Conservation (phyloP, 1,140 invertebrate genomes). For the Nymphalis io region DNA sequence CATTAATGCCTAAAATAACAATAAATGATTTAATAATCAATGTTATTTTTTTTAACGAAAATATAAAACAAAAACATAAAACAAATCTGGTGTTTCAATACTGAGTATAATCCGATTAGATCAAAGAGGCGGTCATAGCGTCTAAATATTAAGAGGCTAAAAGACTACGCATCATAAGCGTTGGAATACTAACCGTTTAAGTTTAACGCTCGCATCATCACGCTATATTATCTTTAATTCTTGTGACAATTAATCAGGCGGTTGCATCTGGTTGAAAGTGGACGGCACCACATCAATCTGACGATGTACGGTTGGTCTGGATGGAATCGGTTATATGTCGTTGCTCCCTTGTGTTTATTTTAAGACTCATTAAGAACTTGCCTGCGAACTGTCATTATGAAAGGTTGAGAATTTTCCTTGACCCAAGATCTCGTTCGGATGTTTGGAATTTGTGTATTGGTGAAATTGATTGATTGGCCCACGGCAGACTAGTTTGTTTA, state of each 20-base stretch:
- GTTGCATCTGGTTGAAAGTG: constrained; percentile 42
- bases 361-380: constrained; percentile 22
- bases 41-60: no score
- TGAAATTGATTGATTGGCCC: no score
- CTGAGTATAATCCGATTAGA: no score
- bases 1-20: no score
- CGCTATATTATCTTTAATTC: constrained; percentile 52
- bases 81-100: no score
- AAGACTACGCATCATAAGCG: background rate
- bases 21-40: no score
- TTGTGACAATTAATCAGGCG: constrained; percentile 52
- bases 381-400: background rate
- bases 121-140: no score
- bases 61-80: no score
- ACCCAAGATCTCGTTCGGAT: background rate
- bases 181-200: constrained; percentile 2
- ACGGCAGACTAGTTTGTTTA: no score
- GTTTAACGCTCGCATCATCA: constrained; percentile 29
- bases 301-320: constrained; percentile 38
- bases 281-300: constrained; percentile 44
- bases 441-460: no score
- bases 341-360: constrained; percentile 43
- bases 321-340: constrained; percentile 50
- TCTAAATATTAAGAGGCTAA: no score
- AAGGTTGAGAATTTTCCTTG: background rate